Evolutionary conservation across 1,140 invertebrate species (phyloP).

Genomic region (Platyscapa corneri): DNA sequence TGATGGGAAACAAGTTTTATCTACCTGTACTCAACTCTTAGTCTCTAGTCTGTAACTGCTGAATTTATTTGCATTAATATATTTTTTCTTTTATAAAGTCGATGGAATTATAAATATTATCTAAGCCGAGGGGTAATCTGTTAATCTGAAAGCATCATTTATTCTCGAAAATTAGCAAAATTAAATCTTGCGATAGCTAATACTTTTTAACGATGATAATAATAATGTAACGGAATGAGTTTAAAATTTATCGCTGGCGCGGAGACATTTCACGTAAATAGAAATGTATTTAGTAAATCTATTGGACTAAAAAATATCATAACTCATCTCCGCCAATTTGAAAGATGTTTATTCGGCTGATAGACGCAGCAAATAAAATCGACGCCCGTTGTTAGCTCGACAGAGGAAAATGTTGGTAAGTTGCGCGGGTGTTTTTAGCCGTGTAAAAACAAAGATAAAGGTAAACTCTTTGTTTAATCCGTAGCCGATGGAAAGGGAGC

Average conservation of each 20-base stretch:
- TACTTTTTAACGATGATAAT: too few relatives aligned
- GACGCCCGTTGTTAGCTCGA: neutral
- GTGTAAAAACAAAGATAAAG: neutral
- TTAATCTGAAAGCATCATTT: neutral
- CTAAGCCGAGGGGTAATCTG: neutral
- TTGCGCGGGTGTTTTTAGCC: neutral
- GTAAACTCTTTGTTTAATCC: neutral
- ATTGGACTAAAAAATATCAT: too few relatives aligned
- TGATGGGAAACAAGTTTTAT: constrained; percentile 27
- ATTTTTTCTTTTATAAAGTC: neutral
- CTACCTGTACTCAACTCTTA: neutral
- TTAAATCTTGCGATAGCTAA: too few relatives aligned
- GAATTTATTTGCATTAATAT: neutral
- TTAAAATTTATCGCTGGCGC: too few relatives aligned
- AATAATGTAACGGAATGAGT: too few relatives aligned
- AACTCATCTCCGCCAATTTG: neutral
- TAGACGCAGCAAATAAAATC: neutral
- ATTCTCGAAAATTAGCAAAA: too few relatives aligned
- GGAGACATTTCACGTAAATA: too few relatives aligned
- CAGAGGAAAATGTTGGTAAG: neutral
- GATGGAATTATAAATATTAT: neutral
- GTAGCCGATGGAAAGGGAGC: neutral
- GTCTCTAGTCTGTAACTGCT: neutral
- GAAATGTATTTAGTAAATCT: too few relatives aligned
- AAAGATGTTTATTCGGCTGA: neutral